A percentile compares a stretch with the other conserved stretches of the same genome.
Conservation (phyloP, 2,888 invertebrate genomes). For the Augochlorella aurata region DNA sequence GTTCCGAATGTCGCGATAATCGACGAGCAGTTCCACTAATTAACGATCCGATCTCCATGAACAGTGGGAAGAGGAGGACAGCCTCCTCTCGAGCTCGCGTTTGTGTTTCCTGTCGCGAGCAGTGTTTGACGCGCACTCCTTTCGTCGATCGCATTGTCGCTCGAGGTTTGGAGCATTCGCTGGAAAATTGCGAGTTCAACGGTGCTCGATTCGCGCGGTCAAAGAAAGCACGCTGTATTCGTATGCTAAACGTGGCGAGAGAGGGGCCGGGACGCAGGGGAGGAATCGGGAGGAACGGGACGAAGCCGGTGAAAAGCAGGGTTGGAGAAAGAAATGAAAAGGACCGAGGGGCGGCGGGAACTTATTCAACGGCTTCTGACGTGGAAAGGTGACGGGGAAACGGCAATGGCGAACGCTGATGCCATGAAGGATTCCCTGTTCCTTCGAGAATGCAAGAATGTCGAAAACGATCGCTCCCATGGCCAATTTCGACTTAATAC, state of each 20-base stretch:
- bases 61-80: too few relatives aligned
- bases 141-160: constrained; percentile 16
- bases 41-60: not conserved
- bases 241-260: constrained; percentile 42
- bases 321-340: constrained; percentile 7
- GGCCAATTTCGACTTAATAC: not conserved
- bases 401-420: constrained; percentile 16
- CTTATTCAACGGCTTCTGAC: constrained; percentile 6
- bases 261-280: not conserved
- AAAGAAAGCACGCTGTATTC: constrained; percentile 20
- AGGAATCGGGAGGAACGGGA: not conserved
- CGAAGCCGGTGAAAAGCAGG: constrained; percentile 18
- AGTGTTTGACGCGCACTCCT: constrained; percentile 11
- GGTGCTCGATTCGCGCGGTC: constrained; percentile 15
- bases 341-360: not conserved
- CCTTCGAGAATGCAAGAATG: not conserved
- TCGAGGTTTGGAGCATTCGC: not conserved
- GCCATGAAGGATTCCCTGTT: not conserved
- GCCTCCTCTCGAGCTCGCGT: too few relatives aligned
- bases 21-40: not conserved
- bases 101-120: not conserved
- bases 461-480: constrained; percentile 8
- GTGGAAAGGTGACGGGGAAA: constrained; percentile 13
- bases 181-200: constrained; percentile 26
- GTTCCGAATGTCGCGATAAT: not conserved